A percentile compares a stretch with the other conserved stretches of the same genome.
Conservation (phyloP, 1,140 invertebrate genomes). For the Acromyrmex heyeri region DNA sequence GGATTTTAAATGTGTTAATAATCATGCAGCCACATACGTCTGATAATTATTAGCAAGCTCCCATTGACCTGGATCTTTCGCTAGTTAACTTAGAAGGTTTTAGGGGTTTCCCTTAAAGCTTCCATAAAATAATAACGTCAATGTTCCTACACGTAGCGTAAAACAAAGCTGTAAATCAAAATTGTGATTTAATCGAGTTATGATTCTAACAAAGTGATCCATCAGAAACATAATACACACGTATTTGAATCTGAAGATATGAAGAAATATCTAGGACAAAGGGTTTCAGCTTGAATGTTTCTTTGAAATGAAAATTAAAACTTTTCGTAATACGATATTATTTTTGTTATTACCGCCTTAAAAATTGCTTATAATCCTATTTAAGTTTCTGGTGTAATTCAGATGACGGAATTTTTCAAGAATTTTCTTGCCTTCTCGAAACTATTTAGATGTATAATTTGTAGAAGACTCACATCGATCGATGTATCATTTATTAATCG, state of each 20-base stretch:
- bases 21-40: not conserved
- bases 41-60: not conserved
- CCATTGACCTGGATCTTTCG: not conserved
- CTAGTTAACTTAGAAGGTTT: not conserved
- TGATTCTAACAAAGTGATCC: not conserved
- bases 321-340: not conserved
- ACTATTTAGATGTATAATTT: not conserved
- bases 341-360: not conserved
- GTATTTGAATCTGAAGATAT: not conserved
- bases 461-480: not conserved
- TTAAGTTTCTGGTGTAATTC: not conserved
- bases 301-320: not conserved
- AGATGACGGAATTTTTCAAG: not conserved
- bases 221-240: not conserved
- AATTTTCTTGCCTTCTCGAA: not conserved
- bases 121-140: constrained; percentile 2
- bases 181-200: not conserved
- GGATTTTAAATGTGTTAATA: not conserved
- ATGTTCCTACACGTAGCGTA: constrained; percentile 30
- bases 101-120: not conserved
- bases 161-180: constrained; percentile 25
- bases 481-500: constrained; percentile 64
- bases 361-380: not conserved
- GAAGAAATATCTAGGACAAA: constrained; percentile 18
- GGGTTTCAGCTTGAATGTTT: not conserved